These are phyloP conservation scores for Habroteleia sp. DNA, from an alignment of 2,888 invertebrate species.

Conservation along the genomic window DNA sequence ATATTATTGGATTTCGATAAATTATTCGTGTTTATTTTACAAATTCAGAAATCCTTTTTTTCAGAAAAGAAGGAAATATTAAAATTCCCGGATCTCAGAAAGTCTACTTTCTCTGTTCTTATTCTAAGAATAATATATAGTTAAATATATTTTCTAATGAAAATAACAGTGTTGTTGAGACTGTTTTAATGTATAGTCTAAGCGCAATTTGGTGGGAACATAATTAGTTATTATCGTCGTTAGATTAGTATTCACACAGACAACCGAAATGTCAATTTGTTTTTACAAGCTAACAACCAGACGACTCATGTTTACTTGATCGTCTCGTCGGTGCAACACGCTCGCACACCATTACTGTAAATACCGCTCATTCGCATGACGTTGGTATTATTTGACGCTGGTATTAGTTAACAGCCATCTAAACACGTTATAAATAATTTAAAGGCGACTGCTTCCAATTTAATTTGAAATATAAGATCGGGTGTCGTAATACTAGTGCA, in stretches of 20 bases:
- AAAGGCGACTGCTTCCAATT: constrained; percentile 47
- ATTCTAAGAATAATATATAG: no score
- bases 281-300: constrained; percentile 34
- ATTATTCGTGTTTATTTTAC: no score
- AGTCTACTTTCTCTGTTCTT: no score
- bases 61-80: no score
- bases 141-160: no score
- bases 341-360: constrained; percentile 33
- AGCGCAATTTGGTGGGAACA: no score
- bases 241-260: constrained; percentile 8
- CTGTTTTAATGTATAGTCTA: no score
- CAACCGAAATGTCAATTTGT: constrained; percentile 39
- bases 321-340: constrained; percentile 24
- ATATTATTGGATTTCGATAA: no score
- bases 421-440: constrained; percentile 54
- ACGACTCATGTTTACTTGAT: constrained; percentile 40
- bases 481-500: constrained; percentile 41
- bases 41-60: no score
- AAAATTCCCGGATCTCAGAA: no score
- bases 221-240: constrained; percentile 22
- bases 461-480: constrained; percentile 54
- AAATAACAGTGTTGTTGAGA: no score
- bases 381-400: constrained; percentile 15
- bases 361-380: constrained; percentile 28
- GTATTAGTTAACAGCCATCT: constrained; percentile 46